Percentiles rank a stretch among this genome's conserved stretches.
Evolutionary conservation across 2,888 invertebrate species (phyloP).

Genomic region (Ophion slaviceki): DNA sequence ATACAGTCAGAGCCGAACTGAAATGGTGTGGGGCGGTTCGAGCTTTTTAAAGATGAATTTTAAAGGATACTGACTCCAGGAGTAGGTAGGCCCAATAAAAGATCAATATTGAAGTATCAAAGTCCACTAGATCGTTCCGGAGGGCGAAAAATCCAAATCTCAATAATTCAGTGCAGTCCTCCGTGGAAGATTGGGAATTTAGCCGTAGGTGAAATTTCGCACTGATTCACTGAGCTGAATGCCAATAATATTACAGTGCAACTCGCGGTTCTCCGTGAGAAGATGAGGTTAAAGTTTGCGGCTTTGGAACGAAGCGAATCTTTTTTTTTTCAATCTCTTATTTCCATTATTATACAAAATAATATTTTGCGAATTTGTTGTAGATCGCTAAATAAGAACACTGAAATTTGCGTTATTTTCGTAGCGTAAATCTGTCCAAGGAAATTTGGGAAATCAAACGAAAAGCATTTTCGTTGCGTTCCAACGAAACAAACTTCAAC

Average conservation of each 20-base stretch:
- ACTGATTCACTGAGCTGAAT: not conserved
- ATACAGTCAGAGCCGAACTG: not conserved
- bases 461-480: too few species aligned
- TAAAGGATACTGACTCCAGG: not conserved
- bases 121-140: not conserved
- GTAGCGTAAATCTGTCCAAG: too few species aligned
- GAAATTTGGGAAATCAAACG: too few species aligned
- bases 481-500: too few species aligned
- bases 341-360: not conserved
- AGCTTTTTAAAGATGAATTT: too few species aligned
- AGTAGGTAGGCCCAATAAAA: not conserved
- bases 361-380: not conserved
- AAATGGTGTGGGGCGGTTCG: not conserved
- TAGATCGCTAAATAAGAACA: too few species aligned
- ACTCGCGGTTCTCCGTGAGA: not conserved
- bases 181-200: not conserved
- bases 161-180: not conserved
- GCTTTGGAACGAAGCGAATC: not conserved
- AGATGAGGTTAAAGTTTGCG: not conserved
- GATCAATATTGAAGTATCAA: not conserved
- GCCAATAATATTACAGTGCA: not conserved
- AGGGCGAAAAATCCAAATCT: not conserved
- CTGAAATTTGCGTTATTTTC: too few species aligned
- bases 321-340: not conserved
- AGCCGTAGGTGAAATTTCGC: not conserved